Conservation (phyloP, 2,797 vertebrate genomes). For the Mus spretus region DNA sequence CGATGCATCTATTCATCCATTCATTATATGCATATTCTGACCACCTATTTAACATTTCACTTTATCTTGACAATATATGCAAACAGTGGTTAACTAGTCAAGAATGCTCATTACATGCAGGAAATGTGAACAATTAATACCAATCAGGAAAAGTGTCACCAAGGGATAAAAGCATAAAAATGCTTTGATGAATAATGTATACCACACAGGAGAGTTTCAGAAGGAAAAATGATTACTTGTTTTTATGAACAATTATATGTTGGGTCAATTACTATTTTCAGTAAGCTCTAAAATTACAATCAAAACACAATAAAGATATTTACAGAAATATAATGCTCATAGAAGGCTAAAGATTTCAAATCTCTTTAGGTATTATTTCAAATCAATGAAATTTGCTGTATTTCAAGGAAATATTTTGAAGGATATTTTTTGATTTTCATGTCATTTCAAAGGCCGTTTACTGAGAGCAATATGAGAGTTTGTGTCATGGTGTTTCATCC, state of each 20-base stretch:
- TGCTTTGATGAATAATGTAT: not conserved
- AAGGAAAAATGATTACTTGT: not conserved
- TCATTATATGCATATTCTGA: slow-evolving; percentile 53
- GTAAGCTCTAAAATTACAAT: slow-evolving; percentile 28
- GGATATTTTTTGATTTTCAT: slow-evolving; percentile 32
- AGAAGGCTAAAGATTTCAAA: not conserved
- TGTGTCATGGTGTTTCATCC: not conserved
- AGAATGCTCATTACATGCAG: not conserved
- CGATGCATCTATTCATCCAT: not conserved
- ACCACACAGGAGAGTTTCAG: not conserved
- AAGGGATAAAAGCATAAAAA: not conserved
- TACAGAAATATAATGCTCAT: not conserved
- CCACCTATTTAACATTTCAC: slow-evolving; percentile 33
- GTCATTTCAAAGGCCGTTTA: not conserved
- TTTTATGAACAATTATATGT: slow-evolving; percentile 38
- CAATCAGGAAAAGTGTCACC: not conserved
- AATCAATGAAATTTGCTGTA: not conserved
- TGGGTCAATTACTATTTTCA: not conserved
- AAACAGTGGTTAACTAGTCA: slow-evolving; percentile 49
- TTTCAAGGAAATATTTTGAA: slow-evolving; percentile 6
- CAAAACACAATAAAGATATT: not conserved
- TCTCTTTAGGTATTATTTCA: not conserved
- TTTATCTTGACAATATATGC: not conserved
- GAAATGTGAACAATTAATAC: slow-evolving; percentile 28
- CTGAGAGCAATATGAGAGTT: not conserved